phyloP scores from a whole-genome alignment of 2,888 invertebrate species.

The Archips xylosteana region DNA sequence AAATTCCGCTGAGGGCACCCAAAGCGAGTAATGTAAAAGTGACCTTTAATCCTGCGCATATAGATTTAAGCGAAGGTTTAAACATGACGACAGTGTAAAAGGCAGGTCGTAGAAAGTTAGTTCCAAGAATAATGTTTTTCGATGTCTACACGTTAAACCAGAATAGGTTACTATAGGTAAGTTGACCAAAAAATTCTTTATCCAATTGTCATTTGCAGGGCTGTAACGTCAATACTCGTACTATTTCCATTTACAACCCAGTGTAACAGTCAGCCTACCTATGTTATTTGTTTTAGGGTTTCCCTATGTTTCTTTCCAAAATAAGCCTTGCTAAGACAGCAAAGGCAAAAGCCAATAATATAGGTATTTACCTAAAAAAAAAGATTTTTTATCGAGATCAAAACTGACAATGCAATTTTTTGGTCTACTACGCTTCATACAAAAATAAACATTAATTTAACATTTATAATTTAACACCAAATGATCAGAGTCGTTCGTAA shows the following conservation, averaged over 20 bases:
- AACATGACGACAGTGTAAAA: no score
- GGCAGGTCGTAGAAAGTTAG: no score
- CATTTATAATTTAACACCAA: constrained; percentile 11
- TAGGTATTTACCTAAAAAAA: no score
- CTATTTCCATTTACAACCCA: no score
- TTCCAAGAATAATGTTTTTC: no score
- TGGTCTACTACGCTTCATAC: background rate
- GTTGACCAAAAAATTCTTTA: background rate
- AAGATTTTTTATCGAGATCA: no score
- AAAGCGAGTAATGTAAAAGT: background rate
- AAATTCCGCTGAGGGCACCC: background rate
- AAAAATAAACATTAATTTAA: background rate
- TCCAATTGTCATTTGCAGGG: background rate
- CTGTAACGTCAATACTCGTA: background rate
- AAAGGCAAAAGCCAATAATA: no score
- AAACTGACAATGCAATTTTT: background rate
- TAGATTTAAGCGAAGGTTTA: background rate
- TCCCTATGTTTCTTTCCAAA: no score
- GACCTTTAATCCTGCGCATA: background rate
- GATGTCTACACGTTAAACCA: no score
- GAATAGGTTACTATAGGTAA: background rate
- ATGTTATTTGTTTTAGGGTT: no score
- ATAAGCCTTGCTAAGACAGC: no score
- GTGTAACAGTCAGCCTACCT: no score
- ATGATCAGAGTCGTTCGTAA: constrained; percentile 64